Base-by-base conservation (phyloP, 2,113 vertebrate species). In the Coptodon rendalli region DNA sequence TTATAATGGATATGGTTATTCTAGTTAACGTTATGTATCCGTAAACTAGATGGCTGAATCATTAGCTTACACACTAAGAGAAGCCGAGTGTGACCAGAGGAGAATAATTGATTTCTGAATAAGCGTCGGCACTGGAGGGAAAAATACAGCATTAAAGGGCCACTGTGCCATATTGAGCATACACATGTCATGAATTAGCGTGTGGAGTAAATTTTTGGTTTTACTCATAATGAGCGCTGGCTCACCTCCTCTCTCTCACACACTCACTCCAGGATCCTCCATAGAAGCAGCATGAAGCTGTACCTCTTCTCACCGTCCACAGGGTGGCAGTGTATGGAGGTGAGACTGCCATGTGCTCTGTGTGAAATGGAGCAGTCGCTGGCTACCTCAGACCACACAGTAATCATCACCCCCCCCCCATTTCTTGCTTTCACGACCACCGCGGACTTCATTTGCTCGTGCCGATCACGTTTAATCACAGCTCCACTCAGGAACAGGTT, bases 301-400 rank as follows among this genome's bases (percentile, higher is more conserved):
- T 88, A 90, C 53, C 89, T 92, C 17, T 61, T 8, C 81, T 43
- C 34, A 19, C 17, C 85, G 92, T 94, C 96, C 96, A 97, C 95
- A 54, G 82, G 96, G 94, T 96, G 96, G 96, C 96, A 96, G 92
- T 92, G 80, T 91, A 27, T 87, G 91, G 92, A 94, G 93, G 91
- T 88, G 71, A 90, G 87, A 91, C 87, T 52, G 89, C 84, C 87
- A 88, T 93, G 91, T 92, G 90, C 89, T 90, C 59, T 85, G 82
- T 88, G 89, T 93, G 94, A 92, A 92, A 91, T 87, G 85, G 87
- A 93, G 87, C 92, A 88, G 89, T 91, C 50, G 34, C 63, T 79
- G 86, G 86, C 85, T 90, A 89, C 87, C 91, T 89, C 91, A 91
- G 81, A 92, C 94, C 93, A 87, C 94, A 93, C 85, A 92, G 89